These are phyloP conservation scores for Sympetrum striolatum DNA, from an alignment of 2,888 invertebrate genomes.

Conservation along the genomic window DNA sequence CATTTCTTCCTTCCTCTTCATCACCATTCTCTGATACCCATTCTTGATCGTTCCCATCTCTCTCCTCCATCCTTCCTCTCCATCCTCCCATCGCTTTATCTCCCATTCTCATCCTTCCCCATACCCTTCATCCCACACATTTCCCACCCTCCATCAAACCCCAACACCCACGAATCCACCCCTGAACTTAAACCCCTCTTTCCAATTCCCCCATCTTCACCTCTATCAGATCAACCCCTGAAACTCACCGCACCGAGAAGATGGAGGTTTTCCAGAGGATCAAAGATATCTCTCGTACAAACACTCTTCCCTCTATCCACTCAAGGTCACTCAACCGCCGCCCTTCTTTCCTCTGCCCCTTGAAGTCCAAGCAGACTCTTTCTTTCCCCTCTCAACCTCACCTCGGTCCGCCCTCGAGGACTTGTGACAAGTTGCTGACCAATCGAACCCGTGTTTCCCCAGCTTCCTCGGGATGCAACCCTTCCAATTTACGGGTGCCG, in stretches of 20 bases:
- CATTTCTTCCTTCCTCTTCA: background rate
- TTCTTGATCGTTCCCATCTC: background rate
- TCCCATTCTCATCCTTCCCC: background rate
- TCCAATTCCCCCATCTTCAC: background rate
- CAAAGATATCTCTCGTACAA: slow-evolving; percentile 12
- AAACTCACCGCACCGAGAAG: slow-evolving; percentile 24
- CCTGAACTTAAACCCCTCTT: background rate
- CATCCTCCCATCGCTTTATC: background rate
- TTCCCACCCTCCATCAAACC: too few species aligned
- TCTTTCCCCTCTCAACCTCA: background rate
- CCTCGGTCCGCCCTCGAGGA: background rate
- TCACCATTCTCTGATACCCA: background rate
- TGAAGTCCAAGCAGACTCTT: background rate
- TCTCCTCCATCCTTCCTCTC: background rate
- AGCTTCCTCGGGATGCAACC: background rate
- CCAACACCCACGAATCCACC: too few species aligned
- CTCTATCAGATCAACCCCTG: slow-evolving; percentile 17
- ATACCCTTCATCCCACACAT: too few species aligned
- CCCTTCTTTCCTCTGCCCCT: background rate
- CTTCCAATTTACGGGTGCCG: background rate
- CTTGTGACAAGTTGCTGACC: slow-evolving; percentile 40
- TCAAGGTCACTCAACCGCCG: background rate
- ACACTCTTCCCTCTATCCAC: background rate
- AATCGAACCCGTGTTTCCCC: slow-evolving; percentile 9
- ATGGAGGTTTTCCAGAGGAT: slow-evolving; percentile 17